Evolutionary conservation across 2,888 invertebrate species (phyloP), one percentile per base, ranked within the genome.

Genomic region (Bedellia somnulentella): DNA sequence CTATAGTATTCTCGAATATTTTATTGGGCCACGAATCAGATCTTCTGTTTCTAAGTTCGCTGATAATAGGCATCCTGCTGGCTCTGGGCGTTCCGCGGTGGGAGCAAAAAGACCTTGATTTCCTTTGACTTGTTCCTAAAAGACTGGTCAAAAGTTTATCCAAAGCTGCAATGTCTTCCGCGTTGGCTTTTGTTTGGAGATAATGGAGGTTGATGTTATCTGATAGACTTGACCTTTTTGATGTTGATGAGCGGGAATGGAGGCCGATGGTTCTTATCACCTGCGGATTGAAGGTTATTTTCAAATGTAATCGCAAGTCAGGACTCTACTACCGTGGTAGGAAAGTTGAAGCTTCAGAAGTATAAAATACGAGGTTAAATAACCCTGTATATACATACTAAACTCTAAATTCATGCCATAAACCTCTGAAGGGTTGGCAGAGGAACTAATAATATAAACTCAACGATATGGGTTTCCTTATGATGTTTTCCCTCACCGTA

Each of bases 141-240:
- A 86, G 55, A 16, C 80, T 79, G 14, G 79, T 80, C 8, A 86
- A 70, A 12, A 85, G 61, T 46, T 81, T 81, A 45, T 86, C 86
- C 27, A 85, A 53, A 2, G 79, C 77, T 15, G 78, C 82, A 18
- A 85, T 76, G 41, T 86, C 85, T 35, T 80, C 80, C 5, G 66
- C 46, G 39, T 66, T 78, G 1, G 79, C 38, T 35, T 47, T 54
- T 35, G 47, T 29, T 26, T 40, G 42, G 10, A 35, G 37, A 13
- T 39, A 30, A 34, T 32, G 36, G 68, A 62, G 4, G 73, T 57
- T 8, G 57, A 46, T 12, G 46, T 44, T 3, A 57, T 59, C 2
- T 70, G 62, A 27, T 57, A 49, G 10, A 57, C 37, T 18, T 50
- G 41, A 37, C 15, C 56, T 45, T 28, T 52, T 40, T 1, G 71